These are phyloP conservation scores for Procambarus clarkii DNA, from an alignment of 1,140 invertebrate genomes.

Conservation along the genomic window DNA sequence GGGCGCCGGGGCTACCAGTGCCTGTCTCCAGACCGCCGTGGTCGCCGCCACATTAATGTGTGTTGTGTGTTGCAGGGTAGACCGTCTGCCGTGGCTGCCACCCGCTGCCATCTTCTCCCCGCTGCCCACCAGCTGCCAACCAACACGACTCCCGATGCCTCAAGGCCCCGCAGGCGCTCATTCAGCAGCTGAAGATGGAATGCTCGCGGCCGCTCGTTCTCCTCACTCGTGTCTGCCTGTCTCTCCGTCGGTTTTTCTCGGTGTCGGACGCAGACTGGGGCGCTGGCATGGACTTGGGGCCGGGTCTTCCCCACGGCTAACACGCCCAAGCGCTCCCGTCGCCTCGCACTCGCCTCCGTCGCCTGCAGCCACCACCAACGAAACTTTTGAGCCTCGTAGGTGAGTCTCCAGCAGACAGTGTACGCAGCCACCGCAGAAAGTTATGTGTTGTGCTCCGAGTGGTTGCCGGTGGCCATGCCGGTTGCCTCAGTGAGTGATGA, in stretches of 20 bases:
- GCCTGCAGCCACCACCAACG: not conserved
- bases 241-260: slow-evolving; percentile 1
- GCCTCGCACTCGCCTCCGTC: not conserved
- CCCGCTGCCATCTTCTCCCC: not conserved
- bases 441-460: no score
- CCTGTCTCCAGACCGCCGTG: not conserved
- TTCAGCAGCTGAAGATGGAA: slow-evolving; percentile 26
- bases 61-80: slow-evolving; percentile 27
- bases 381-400: not conserved
- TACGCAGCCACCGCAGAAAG: not conserved
- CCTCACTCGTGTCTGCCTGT: not conserved
- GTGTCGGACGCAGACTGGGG: slow-evolving; percentile 25
- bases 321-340: not conserved
- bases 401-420: not conserved
- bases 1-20: not conserved
- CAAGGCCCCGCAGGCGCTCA: not conserved
- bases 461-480: not conserved
- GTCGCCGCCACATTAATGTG: not conserved
- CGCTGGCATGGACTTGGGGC: slow-evolving; percentile 13
- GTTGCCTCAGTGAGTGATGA: not conserved
- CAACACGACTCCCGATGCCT: not conserved
- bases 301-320: slow-evolving; percentile 25
- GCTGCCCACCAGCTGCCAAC: not conserved
- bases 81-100: not conserved
- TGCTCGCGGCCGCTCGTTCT: not conserved